These are phyloP conservation scores for Gadopsis bispinosus DNA, from an alignment of 2,797 vertebrate species.

Conservation along the genomic window DNA sequence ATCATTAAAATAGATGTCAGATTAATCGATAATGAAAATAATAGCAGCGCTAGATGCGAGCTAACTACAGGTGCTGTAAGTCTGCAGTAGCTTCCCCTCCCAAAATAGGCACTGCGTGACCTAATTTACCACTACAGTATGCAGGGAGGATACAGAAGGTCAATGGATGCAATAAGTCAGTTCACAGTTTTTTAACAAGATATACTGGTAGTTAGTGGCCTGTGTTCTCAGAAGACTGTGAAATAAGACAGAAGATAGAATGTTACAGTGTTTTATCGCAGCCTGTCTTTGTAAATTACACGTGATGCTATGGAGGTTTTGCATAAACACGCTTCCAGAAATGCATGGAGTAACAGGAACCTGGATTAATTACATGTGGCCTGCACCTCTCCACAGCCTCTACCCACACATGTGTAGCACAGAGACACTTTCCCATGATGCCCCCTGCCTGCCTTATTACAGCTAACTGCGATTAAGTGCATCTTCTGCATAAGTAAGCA, in stretches of 20 bases:
- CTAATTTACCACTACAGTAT: constrained; percentile 56
- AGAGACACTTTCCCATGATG: constrained; percentile 29
- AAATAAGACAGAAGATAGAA: constrained; percentile 13
- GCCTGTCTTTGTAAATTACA: constrained; percentile 1
- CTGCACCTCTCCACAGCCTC: constrained; percentile 14
- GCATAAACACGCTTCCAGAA: constrained; percentile 13
- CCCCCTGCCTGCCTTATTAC: constrained; percentile 43
- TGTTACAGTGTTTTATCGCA: neutral
- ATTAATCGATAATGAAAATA: constrained; percentile 24
- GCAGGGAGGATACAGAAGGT: constrained; percentile 60
- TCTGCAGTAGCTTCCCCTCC: constrained; percentile 48
- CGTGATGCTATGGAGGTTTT: neutral
- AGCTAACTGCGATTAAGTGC: constrained; percentile 33
- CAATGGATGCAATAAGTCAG: constrained; percentile 39
- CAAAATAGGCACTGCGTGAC: constrained; percentile 67
- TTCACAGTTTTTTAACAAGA: constrained; percentile 42
- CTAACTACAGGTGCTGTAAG: constrained; percentile 57
- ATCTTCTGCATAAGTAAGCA: constrained; percentile 32
- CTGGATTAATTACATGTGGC: constrained; percentile 31
- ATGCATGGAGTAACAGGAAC: constrained; percentile 18
- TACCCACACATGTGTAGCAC: constrained; percentile 11
- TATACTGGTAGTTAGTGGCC: neutral
- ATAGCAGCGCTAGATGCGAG: constrained; percentile 23
- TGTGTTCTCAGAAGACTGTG: constrained; percentile 4
- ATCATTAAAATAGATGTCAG: neutral